Percentiles rank a stretch among this genome's conserved stretches.
Conservation (phyloP, 1,140 invertebrate species). For the Euwallacea fornicatus region DNA sequence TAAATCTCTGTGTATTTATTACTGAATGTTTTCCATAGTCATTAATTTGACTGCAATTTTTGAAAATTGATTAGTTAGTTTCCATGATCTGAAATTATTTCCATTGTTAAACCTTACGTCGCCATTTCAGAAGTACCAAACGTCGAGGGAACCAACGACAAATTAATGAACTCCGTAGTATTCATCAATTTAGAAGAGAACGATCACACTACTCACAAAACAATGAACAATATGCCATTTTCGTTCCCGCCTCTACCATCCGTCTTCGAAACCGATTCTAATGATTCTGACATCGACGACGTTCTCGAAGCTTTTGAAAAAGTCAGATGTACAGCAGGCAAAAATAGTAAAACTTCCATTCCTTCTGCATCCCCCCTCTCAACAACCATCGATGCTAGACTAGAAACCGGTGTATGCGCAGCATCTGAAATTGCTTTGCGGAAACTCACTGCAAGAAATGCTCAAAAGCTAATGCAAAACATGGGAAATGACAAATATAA, state of each 20-base stretch:
- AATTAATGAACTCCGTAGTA: not conserved
- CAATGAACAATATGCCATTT: slow-evolving; percentile 48
- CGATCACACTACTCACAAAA: slow-evolving; percentile 22
- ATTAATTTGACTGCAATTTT: no score
- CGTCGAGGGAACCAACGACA: not conserved
- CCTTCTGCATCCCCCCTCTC: slow-evolving; percentile 57
- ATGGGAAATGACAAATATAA: slow-evolving; percentile 48
- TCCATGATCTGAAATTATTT: no score
- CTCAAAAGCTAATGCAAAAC: slow-evolving; percentile 61
- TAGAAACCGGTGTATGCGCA: slow-evolving; percentile 74
- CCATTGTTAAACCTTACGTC: no score
- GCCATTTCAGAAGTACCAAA: not conserved
- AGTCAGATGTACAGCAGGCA: slow-evolving; percentile 32
- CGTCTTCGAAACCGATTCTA: slow-evolving; percentile 70
- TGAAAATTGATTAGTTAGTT: no score
- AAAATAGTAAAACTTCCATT: slow-evolving; percentile 35
- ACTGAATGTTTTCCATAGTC: no score
- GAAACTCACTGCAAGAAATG: slow-evolving; percentile 63
- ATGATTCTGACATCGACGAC: slow-evolving; percentile 73
- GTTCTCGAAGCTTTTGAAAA: slow-evolving; percentile 67
- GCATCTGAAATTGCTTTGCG: slow-evolving; percentile 72
- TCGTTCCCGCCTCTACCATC: slow-evolving; percentile 59
- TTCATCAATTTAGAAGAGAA: slow-evolving; percentile 2
- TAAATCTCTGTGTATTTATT: no score
- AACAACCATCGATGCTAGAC: slow-evolving; percentile 72